Conservation (phyloP, 2,113 vertebrate species). For the Hyaena hyaena region DNA sequence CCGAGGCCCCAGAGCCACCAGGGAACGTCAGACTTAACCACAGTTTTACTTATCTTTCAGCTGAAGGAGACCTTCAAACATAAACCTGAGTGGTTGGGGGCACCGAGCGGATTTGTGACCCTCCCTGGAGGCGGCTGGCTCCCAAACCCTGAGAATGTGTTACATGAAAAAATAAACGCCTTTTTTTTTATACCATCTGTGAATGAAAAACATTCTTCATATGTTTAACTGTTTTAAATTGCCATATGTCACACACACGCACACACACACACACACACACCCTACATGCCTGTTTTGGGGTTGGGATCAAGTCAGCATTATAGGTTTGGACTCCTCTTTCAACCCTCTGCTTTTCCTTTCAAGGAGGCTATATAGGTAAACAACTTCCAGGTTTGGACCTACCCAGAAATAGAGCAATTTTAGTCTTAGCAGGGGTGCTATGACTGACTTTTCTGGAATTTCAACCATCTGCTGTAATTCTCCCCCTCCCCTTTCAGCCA, state of each 20-base stretch:
- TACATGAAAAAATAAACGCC: slow-evolving; percentile 76
- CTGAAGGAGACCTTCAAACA: slow-evolving; percentile 67
- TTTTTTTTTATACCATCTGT: slow-evolving; percentile 77
- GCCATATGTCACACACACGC: slow-evolving; percentile 54
- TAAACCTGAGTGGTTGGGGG: slow-evolving; percentile 46
- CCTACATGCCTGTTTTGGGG: background rate
- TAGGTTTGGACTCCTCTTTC: background rate
- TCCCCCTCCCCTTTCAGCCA: background rate
- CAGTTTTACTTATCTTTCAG: slow-evolving; percentile 65
- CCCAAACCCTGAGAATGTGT: slow-evolving; percentile 74
- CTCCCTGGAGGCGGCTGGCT: slow-evolving; percentile 73
- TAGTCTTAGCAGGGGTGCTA: background rate
- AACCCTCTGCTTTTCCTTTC: slow-evolving; percentile 21
- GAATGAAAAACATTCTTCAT: slow-evolving; percentile 79
- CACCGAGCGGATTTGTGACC: slow-evolving; percentile 73
- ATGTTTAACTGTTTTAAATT: slow-evolving; percentile 78
- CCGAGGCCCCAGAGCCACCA: slow-evolving; percentile 41
- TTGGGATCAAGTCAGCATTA: background rate
- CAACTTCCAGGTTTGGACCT: slow-evolving; percentile 54
- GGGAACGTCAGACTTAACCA: slow-evolving; percentile 35
- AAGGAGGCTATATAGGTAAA: slow-evolving; percentile 8
- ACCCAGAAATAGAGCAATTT: slow-evolving; percentile 60
- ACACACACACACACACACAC: background rate
- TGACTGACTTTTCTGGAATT: slow-evolving; percentile 68
- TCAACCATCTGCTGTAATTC: slow-evolving; percentile 55